A percentile compares a stretch with the other conserved stretches of the same genome.
These are phyloP conservation scores for Cetoscarus ocellatus DNA, from an alignment of 2,797 vertebrate genomes.

Conservation along the genomic window DNA sequence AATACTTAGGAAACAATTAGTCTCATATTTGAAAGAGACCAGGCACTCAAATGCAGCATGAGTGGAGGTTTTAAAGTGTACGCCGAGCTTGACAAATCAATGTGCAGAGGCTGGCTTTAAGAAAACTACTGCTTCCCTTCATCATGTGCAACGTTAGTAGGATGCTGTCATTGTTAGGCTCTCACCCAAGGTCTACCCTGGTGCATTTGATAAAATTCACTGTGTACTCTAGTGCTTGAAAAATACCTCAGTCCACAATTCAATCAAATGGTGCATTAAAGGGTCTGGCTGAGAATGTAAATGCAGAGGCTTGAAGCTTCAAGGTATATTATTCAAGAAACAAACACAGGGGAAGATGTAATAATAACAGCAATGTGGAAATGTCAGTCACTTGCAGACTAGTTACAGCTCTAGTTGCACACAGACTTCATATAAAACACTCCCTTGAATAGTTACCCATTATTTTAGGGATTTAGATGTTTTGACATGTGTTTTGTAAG, in stretches of 20 bases:
- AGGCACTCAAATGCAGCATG: slow-evolving; percentile 18
- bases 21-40: slow-evolving; percentile 30
- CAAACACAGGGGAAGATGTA: no score
- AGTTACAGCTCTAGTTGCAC: no score
- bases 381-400: no score
- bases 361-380: no score
- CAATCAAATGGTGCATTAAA: background rate
- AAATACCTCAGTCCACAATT: background rate
- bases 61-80: slow-evolving; percentile 13
- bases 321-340: no score
- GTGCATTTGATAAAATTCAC: slow-evolving; percentile 15
- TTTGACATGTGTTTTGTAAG: no score
- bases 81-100: background rate
- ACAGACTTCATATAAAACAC: no score
- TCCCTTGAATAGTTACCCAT: no score
- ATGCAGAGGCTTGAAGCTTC: no score
- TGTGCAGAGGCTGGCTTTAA: slow-evolving; percentile 19
- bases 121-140: slow-evolving; percentile 4
- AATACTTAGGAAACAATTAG: slow-evolving; percentile 46
- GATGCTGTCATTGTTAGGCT: slow-evolving; percentile 25
- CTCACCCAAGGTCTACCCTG: slow-evolving; percentile 24
- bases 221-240: slow-evolving; percentile 13
- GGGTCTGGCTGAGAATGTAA: background rate
- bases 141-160: slow-evolving; percentile 5
- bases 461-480: no score